Base-by-base conservation (phyloP, 1,140 invertebrate species). In the Zaprionus capensis region DNA sequence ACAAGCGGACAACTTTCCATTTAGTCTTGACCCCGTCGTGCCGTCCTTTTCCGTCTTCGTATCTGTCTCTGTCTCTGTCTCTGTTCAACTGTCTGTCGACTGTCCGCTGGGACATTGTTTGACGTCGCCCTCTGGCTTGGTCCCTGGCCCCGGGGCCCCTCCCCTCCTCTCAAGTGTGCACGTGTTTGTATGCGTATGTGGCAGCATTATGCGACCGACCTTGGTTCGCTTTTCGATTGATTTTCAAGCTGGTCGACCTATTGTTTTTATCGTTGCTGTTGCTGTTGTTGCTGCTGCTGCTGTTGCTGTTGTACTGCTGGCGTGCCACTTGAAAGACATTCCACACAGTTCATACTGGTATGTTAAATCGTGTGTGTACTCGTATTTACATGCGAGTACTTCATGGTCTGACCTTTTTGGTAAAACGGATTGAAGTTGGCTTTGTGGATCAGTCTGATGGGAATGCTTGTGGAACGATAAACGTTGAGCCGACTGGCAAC, bases 191-290 rank as follows among this genome's bases (percentile, higher is more conserved):
- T 36, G 11, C 36, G 12, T 67, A 26, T 71, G 51, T 28, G 22
- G 14, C 11, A 59, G 34, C 36, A 61, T 59, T 67, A 41, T 70
- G 51, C 49, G 71, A 55, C 66, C 81, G 57, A 70, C 67, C 44
- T 79, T 79, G 68, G 66, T 72, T 80, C 51, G 71, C 70, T 70
- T 76, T 84, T 76, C 81, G 67, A 83, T 83, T 83, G 80, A 84
- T 83, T 80, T 83, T 72, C 26, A 51, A 55, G 58, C 68, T 31
- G 17, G 58, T 63, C 36, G 22, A 56, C 34, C 58, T 70, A 70
- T 59, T 64, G 63, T 65, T 73, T 65, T 74, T 71, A 26, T 75
- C 41, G 28, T 41, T 63, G 51, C 44, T 24, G 46, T 51, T 51
- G 17, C 24, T 64, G 20, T 59, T 64, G 62, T 65, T 73, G 59